Conservation (phyloP, 2,888 invertebrate species). For the Chymomyza amoena region DNA sequence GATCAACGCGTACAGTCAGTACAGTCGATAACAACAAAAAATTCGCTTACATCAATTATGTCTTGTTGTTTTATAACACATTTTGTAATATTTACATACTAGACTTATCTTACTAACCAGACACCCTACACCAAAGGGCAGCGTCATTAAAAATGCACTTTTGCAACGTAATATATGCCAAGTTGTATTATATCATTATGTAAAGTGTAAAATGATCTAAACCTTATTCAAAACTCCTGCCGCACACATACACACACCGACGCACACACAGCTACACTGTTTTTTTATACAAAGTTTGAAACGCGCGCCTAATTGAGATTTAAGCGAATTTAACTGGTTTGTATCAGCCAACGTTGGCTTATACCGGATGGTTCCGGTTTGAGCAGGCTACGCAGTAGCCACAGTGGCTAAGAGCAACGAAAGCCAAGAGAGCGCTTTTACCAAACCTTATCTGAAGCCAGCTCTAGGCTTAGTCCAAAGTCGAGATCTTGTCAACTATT, state of each 20-base stretch:
- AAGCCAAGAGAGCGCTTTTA: background rate
- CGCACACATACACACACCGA: background rate
- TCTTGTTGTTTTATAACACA: no score
- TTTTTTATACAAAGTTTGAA: constrained; percentile 6
- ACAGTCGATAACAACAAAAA: no score
- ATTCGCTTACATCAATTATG: no score
- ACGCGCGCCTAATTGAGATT: constrained; percentile 43
- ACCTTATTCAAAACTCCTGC: background rate
- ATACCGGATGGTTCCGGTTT: constrained; percentile 75
- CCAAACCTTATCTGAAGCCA: background rate
- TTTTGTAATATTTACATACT: no score
- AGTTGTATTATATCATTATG: background rate
- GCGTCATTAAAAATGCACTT: background rate
- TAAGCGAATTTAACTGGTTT: constrained; percentile 77
- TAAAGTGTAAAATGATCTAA: background rate
- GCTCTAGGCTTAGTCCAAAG: background rate
- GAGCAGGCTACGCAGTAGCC: constrained; percentile 55
- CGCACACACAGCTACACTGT: background rate
- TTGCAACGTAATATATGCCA: background rate
- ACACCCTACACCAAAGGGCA: background rate
- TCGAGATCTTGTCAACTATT: background rate
- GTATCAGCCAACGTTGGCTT: constrained; percentile 64
- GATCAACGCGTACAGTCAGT: no score
- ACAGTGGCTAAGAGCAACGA: constrained; percentile 4
- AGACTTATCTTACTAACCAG: no score